A percentile compares a stretch with the other conserved stretches of the same genome.
Conservation (phyloP, 2,113 vertebrate genomes). For the Lichenostomus cassidix region DNA sequence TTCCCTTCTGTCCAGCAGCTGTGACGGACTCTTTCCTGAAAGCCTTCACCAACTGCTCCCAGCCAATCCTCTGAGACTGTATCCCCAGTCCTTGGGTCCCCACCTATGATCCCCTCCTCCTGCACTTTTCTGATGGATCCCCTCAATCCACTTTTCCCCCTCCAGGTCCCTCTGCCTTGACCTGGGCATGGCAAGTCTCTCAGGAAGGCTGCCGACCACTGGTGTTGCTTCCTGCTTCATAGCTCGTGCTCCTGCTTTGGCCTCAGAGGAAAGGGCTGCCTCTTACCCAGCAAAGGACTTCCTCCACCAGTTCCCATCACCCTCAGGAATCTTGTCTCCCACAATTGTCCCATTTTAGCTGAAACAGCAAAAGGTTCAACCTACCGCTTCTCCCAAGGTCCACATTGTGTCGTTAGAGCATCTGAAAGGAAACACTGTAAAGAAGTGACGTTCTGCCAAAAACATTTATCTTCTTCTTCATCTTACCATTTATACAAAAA, state of each 20-base stretch:
- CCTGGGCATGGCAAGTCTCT: not conserved
- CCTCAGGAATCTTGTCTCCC: slow-evolving; percentile 25
- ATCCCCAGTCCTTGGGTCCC: not conserved
- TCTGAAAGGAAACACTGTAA: slow-evolving; percentile 34
- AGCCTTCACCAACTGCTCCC: not conserved
- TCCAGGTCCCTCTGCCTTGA: not conserved
- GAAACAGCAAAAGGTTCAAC: slow-evolving; percentile 49
- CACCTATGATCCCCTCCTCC: not conserved
- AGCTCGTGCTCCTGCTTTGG: not conserved
- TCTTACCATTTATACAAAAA: not conserved
- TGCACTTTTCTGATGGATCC: not conserved
- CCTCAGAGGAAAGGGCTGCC: slow-evolving; percentile 40
- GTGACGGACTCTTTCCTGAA: not conserved
- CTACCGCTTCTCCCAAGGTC: slow-evolving; percentile 23
- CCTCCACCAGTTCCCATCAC: slow-evolving; percentile 37
- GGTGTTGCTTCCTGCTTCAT: slow-evolving; percentile 11
- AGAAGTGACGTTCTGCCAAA: not conserved
- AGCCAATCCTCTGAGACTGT: not conserved
- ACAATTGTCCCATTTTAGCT: slow-evolving; percentile 62
- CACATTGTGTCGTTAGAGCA: not conserved
- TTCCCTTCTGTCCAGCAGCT: not conserved
- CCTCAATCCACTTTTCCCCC: not conserved
- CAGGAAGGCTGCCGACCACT: not conserved
- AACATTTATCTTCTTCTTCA: not conserved
- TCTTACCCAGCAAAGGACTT: slow-evolving; percentile 17